Conservation (phyloP, 2,113 vertebrate species). For the Peromyscus leucopus region DNA sequence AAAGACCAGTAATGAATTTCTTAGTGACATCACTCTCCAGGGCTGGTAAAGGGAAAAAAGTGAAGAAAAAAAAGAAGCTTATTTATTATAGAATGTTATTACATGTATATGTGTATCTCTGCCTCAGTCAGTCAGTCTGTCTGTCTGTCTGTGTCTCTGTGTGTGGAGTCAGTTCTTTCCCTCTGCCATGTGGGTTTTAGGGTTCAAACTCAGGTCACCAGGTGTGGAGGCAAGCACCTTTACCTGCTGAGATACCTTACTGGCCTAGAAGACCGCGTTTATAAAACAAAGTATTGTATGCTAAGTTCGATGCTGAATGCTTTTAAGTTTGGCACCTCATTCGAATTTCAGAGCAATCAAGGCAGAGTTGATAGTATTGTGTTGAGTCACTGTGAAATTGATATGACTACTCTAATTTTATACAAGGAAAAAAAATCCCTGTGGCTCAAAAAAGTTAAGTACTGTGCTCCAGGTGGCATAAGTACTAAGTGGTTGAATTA, state of each 20-base stretch:
- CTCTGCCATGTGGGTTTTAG: background rate
- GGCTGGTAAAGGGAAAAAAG: background rate
- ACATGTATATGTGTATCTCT: background rate
- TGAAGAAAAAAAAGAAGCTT: background rate
- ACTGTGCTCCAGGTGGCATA: background rate
- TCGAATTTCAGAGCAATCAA: slow-evolving; percentile 7
- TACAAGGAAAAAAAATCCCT: background rate
- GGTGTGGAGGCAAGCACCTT: background rate
- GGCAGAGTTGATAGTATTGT: background rate
- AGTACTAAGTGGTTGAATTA: background rate
- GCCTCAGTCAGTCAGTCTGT: background rate
- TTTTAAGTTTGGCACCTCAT: background rate
- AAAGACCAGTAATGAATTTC: background rate
- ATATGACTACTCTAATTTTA: background rate
- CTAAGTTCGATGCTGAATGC: background rate
- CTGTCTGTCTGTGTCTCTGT: background rate
- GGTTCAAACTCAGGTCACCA: background rate
- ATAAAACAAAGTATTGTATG: background rate
- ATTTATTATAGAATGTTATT: background rate
- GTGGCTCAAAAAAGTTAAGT: background rate
- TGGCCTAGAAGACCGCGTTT: background rate
- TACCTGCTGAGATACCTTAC: background rate
- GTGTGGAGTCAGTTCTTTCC: background rate
- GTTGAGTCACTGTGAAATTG: background rate
- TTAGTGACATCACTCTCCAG: background rate